Conservation (phyloP, 2,888 invertebrate genomes). For the Sericinus montela region DNA sequence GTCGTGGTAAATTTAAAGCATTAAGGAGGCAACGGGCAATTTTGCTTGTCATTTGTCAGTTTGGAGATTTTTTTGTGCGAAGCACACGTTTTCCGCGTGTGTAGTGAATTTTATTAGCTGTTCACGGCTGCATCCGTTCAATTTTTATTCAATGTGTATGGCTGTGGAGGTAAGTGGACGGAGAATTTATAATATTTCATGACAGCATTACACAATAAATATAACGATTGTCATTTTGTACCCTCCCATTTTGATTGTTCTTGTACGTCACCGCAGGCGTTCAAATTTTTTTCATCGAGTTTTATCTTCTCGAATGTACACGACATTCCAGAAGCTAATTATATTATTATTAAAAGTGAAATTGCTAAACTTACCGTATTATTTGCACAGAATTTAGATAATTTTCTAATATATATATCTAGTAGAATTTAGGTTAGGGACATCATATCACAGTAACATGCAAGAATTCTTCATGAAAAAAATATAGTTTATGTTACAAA, state of each 20-base stretch:
- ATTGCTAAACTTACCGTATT: too few relatives aligned
- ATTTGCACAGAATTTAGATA: too few relatives aligned
- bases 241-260: slow-evolving; percentile 42
- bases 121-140: slow-evolving; percentile 81
- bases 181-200: slow-evolving; percentile 15
- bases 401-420: too few relatives aligned
- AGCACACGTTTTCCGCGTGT: slow-evolving; percentile 74
- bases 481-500: too few relatives aligned
- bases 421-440: too few relatives aligned
- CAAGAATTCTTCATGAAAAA: too few relatives aligned
- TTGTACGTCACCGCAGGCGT: slow-evolving; percentile 58
- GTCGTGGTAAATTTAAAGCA: too few relatives aligned
- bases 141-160: slow-evolving; percentile 89
- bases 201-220: slow-evolving; percentile 16
- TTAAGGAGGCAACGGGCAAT: slow-evolving; percentile 39
- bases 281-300: slow-evolving; percentile 1
- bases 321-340: too few relatives aligned
- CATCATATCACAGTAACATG: too few relatives aligned
- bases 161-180: slow-evolving; percentile 86
- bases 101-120: slow-evolving; percentile 70
- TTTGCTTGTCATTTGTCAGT: slow-evolving; percentile 47
- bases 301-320: too few relatives aligned
- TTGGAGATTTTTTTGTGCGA: slow-evolving; percentile 60
- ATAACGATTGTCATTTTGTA: slow-evolving; percentile 47
- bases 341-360: too few relatives aligned